phyloP scores from a whole-genome alignment of 2,113 vertebrate genomes.

The Pelvicachromis taeniatus region DNA sequence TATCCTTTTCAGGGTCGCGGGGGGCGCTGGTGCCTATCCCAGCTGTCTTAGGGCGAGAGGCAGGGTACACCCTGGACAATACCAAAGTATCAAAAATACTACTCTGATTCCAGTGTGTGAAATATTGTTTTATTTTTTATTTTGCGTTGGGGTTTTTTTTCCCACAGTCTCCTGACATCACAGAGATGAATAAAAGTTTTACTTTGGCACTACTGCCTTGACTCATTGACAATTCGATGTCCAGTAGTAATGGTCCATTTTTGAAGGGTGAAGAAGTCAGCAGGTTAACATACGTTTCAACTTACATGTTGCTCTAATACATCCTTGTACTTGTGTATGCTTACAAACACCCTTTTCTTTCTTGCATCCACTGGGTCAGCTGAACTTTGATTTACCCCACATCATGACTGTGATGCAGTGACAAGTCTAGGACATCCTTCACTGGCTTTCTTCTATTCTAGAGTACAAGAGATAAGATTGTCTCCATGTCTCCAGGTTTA shows the following conservation, averaged over 20 bases:
- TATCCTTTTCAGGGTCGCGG: too few relatives aligned
- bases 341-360: background rate
- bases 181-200: background rate
- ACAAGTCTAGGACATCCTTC: background rate
- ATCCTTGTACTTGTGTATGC: background rate
- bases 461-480: background rate
- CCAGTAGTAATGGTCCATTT: background rate
- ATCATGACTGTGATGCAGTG: background rate
- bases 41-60: too few relatives aligned
- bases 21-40: too few relatives aligned
- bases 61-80: too few relatives aligned
- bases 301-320: background rate
- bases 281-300: background rate
- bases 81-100: background rate
- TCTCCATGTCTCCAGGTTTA: background rate
- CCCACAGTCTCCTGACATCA: background rate
- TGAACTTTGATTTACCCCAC: background rate
- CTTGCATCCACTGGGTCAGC: accelerated
- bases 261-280: background rate
- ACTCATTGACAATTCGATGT: background rate
- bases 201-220: background rate
- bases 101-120: background rate
- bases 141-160: background rate
- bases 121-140: background rate
- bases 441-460: background rate